phyloP scores from a whole-genome alignment of 2,113 vertebrate genomes.

The Lipotes vexillifer region DNA sequence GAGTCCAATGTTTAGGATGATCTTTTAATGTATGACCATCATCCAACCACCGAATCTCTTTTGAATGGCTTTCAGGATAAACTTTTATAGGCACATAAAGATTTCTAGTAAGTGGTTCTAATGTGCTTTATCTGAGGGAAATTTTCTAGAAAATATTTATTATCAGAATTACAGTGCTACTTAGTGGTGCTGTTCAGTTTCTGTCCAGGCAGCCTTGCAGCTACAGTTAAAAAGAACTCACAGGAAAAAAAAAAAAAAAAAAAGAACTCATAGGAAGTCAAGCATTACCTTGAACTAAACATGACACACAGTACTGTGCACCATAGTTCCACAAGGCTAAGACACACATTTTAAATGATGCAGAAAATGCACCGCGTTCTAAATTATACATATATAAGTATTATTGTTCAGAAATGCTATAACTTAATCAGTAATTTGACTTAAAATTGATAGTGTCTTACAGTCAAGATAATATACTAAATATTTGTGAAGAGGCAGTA shows the following conservation, averaged over 20 bases:
- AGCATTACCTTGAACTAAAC: background rate
- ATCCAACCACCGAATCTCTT: background rate
- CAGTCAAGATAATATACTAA: background rate
- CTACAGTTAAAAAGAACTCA: background rate
- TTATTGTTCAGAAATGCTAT: background rate
- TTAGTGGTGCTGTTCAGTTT: background rate
- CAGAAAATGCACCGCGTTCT: background rate
- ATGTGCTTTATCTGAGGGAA: background rate
- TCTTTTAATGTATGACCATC: background rate
- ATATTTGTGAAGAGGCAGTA: background rate
- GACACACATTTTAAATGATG: background rate
- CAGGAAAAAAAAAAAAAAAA: background rate
- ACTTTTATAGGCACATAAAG: background rate
- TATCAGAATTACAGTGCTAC: background rate
- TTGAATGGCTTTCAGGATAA: background rate
- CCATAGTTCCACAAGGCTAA: background rate
- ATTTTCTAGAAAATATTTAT: background rate
- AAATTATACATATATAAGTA: background rate
- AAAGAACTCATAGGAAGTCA: background rate
- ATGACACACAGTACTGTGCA: background rate
- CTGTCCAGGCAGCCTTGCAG: background rate
- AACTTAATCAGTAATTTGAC: background rate
- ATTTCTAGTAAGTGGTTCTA: background rate
- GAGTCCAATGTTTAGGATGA: background rate
- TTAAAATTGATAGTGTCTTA: background rate